Evolutionary conservation across 2,797 vertebrate genomes (phyloP).

Genomic region (Sylvilagus floridanus): DNA sequence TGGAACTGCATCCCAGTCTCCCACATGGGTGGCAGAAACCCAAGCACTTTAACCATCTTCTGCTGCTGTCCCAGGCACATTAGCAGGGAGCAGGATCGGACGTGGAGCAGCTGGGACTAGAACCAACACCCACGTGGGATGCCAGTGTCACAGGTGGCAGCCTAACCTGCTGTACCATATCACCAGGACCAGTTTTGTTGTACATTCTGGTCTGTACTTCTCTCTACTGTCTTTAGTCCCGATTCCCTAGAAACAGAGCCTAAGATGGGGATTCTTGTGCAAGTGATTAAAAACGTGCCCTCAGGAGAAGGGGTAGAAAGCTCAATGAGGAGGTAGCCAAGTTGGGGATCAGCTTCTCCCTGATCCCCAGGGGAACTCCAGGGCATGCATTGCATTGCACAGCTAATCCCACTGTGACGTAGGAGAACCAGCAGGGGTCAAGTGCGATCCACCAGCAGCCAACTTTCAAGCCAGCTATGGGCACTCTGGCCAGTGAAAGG

Average conservation of each 20-base stretch:
- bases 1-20: too few species aligned
- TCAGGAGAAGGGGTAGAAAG: neutral
- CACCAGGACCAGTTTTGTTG: neutral
- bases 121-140: too few species aligned
- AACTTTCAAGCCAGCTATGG: neutral
- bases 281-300: neutral
- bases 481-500: neutral
- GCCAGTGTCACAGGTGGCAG: too few species aligned
- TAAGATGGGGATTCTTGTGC: neutral
- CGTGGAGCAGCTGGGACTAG: too few species aligned
- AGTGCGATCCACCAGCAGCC: neutral
- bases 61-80: too few species aligned
- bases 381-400: accelerated
- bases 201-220: neutral
- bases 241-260: conserved; percentile 8
- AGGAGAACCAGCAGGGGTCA: neutral
- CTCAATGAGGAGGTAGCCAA: neutral
- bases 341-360: neutral
- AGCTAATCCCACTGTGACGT: neutral
- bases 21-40: too few species aligned
- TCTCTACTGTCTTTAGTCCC: neutral
- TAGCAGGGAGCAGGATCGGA: too few species aligned
- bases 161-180: too few species aligned
- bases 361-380: neutral
- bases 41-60: too few species aligned